Evolutionary conservation across 2,797 vertebrate genomes (phyloP), one percentile per base, ranked within the genome.

Genomic region (Coregonus suidteri): DNA sequence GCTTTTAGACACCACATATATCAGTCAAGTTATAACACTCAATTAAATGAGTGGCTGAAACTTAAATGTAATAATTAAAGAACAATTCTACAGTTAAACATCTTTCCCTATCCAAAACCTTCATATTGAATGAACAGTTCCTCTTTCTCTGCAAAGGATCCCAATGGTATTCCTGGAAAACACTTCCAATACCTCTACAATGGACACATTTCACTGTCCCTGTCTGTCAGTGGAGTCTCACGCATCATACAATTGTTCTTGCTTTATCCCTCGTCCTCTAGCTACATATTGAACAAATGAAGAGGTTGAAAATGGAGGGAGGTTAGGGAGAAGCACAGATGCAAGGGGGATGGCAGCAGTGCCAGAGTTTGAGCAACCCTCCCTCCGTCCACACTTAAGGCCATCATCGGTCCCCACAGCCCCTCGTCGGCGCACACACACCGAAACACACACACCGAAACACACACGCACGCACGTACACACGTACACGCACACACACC

Each of bases 351-450:
- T 84, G 80, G 83, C 77, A 77, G 80, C 77, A 82, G 83, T 86
- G 89, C 88, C 91, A 92, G 90, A 82, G 89, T 85, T 90, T 90
- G 92, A 92, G 90, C 90, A 92, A 89, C 92, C 87, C 82, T 84
- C 77, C 83, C 76, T 81, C 78, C 75, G 73, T 84, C 79, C 54
- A 54, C 67, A 75, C 76, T 53, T 79, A 66, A 73, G n/a, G 31
- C 73, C 20, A 37, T 25, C 59, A 52, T 31, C 15, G 20, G 25
- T n/a, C n/a, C 70, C 34, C 51, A 47, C 64, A 41, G 35, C 11
- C 41, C 14, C 74, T 47, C 41, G 14, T n/a, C 34, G n/a, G 16
- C 59, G 18, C 73, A 66, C 41, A 65, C 41, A 41, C 37, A 65
- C 64, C 20, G 20, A 20, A 20, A 20, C 20, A 20, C 20, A 20